Percentiles rank a stretch among this genome's conserved stretches.
Evolutionary conservation across 2,113 vertebrate genomes (phyloP).

Genomic region (Fregetta grallaria): DNA sequence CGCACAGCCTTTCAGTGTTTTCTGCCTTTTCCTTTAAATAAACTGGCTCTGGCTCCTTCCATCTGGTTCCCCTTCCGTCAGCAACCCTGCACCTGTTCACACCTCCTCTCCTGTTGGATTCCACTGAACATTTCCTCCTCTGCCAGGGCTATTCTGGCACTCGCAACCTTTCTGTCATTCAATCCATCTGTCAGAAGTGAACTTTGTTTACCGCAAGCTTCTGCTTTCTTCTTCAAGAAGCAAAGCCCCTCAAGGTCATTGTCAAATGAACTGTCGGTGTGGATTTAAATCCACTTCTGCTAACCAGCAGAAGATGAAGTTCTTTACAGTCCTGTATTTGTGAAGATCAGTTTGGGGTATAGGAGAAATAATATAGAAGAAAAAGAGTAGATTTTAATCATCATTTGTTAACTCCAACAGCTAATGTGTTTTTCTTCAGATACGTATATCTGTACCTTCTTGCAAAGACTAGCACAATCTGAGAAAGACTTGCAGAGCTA

Average conservation of each 20-base stretch:
- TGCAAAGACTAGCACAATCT: slow-evolving; percentile 30
- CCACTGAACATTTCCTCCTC: slow-evolving; percentile 93
- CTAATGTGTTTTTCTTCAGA: slow-evolving; percentile 52
- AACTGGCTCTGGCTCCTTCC: slow-evolving; percentile 99
- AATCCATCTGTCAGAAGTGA: slow-evolving; percentile 99
- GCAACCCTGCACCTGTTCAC: slow-evolving; percentile 99
- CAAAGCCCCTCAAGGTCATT: slow-evolving; percentile 92
- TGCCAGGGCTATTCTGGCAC: slow-evolving; percentile 99
- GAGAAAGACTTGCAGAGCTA: slow-evolving; percentile 30
- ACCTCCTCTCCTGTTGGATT: slow-evolving; percentile 99
- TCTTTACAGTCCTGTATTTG: slow-evolving; percentile 71
- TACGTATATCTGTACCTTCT: slow-evolving; percentile 21
- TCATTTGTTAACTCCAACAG: slow-evolving; percentile 61
- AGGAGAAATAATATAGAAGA: slow-evolving; percentile 69
- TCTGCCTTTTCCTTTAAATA: slow-evolving; percentile 99
- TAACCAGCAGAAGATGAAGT: slow-evolving; percentile 76
- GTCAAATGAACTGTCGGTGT: slow-evolving; percentile 84
- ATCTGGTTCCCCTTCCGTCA: slow-evolving; percentile 99
- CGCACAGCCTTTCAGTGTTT: slow-evolving; percentile 85
- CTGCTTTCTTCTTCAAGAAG: slow-evolving; percentile 99
- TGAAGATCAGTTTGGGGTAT: slow-evolving; percentile 65
- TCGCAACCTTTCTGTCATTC: slow-evolving; percentile 99
- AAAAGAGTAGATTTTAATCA: slow-evolving; percentile 68
- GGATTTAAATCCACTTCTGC: slow-evolving; percentile 81
- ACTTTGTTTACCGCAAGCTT: slow-evolving; percentile 99